Evolutionary conservation across 2,797 vertebrate species (phyloP), one percentile per base, ranked within the genome.

Genomic region (Hippocampus kuda): DNA sequence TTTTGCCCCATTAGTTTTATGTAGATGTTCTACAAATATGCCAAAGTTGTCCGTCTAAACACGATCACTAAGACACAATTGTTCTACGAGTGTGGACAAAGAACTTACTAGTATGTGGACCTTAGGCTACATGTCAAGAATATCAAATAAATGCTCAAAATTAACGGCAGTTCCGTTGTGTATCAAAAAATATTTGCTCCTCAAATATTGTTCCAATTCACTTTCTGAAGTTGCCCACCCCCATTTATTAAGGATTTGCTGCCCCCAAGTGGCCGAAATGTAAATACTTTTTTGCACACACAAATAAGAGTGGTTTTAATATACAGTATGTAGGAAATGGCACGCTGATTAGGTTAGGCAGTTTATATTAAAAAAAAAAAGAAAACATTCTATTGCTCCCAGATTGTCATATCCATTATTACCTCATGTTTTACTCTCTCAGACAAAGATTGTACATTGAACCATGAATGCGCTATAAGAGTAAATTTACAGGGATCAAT

Each of bases 401-500:
- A 49, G 48, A 38, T 30, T 38, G 15, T 78, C 77, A 73, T 81
- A 67, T 71, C 77, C 80, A 51, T 51, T 79, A 83, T 87, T 89
- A 90, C 89, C 89, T 90, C 88, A 82, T 84, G 76, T 85, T 88
- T 86, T 85, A 81, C 85, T 77, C 73, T 71, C 26, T 44, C 57
- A 54, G 51, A 41, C 66, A 59, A 41, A 76, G 79, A 84, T 83
- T 88, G 82, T 89, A 76, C 62, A 67, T 71, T 65, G 66, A 72
- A 59, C 12, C 12, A 26, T 59, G 13, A 61, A 61, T 77, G 77
- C 75, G 70, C 70, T 78, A 38, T 8, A 67, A 80, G 71, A 68
- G 69, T 70, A 69, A 18, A 70, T 64, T 73, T 72, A 84, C 87
- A 89, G 85, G 86, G 88, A 86, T 87, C 84, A 87, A 84, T 15